phyloP scores from a whole-genome alignment of 92 coral and sea anemone genomes.

The Palythoa grandis region DNA sequence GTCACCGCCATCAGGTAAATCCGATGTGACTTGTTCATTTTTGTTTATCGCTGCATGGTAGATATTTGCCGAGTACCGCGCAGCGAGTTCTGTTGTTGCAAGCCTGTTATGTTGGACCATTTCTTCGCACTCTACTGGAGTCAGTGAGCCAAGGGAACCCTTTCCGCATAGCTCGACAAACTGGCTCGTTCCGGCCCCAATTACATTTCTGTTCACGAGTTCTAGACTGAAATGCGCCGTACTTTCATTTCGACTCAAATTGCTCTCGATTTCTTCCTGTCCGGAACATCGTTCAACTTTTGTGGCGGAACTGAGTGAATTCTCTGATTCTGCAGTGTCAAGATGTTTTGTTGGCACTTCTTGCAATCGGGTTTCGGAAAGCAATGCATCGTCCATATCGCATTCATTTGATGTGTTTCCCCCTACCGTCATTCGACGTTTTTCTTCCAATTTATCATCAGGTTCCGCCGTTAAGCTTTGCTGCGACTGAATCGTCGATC shows the following conservation, averaged over 20 bases:
- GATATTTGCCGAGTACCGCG: neutral
- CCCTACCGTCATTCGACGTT: neutral
- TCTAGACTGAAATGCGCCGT: neutral
- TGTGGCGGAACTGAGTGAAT: neutral
- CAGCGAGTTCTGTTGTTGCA: neutral
- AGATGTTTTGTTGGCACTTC: constrained; percentile 3
- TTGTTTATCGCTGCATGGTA: neutral
- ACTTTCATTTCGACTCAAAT: neutral
- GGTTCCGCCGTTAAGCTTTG: neutral
- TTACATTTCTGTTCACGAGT: neutral
- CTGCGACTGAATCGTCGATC: neutral
- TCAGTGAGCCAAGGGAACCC: neutral
- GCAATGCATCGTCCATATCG: neutral
- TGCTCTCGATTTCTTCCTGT: neutral
- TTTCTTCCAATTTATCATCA: neutral
- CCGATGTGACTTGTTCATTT: neutral
- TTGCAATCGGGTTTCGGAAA: neutral
- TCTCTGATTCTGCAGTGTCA: neutral
- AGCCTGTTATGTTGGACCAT: neutral
- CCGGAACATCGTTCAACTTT: neutral
- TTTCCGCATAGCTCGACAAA: neutral
- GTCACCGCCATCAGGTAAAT: neutral
- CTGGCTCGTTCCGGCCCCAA: neutral
- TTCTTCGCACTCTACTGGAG: constrained; percentile 27
- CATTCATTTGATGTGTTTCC: neutral